Conservation (phyloP, 2,797 vertebrate species). For the Graptemys geographica region DNA sequence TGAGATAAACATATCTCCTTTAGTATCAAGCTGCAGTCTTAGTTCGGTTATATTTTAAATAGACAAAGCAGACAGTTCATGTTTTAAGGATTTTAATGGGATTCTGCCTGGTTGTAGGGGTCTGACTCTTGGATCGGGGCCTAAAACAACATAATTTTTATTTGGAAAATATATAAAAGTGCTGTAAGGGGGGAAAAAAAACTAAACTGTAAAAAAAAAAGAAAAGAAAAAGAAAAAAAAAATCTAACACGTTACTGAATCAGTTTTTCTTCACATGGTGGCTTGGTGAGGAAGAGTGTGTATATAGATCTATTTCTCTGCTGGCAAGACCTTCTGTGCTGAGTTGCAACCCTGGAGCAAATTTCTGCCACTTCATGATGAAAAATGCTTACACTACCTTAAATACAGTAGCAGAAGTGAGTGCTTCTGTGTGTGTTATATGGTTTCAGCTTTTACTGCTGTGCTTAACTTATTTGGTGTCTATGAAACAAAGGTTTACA, state of each 20-base stretch:
- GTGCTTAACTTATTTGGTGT: conserved; percentile 49
- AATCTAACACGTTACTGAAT: neutral
- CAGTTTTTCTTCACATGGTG: rapidly evolving
- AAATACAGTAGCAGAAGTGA: conserved; percentile 5
- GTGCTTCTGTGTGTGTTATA: conserved; percentile 16
- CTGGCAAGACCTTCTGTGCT: neutral
- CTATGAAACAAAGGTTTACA: conserved; percentile 67
- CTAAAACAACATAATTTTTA: neutral
- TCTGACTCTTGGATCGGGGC: neutral
- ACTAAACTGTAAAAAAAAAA: neutral
- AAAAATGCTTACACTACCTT: neutral
- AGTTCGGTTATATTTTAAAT: neutral
- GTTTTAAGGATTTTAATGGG: conserved; percentile 12
- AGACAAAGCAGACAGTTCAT: neutral
- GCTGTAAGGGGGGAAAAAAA: neutral
- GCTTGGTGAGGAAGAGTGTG: neutral
- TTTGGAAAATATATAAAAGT: neutral
- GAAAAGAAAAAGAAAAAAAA: neutral
- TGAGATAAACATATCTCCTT: neutral
- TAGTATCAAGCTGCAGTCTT: neutral
- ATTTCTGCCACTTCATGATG: neutral
- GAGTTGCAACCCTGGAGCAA: neutral
- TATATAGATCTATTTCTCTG: neutral
- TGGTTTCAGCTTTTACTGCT: conserved; percentile 49
- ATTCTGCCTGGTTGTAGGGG: neutral